These are phyloP conservation scores for Pachymerium ferrugineum DNA, from an alignment of 2,888 invertebrate genomes.

Conservation along the genomic window DNA sequence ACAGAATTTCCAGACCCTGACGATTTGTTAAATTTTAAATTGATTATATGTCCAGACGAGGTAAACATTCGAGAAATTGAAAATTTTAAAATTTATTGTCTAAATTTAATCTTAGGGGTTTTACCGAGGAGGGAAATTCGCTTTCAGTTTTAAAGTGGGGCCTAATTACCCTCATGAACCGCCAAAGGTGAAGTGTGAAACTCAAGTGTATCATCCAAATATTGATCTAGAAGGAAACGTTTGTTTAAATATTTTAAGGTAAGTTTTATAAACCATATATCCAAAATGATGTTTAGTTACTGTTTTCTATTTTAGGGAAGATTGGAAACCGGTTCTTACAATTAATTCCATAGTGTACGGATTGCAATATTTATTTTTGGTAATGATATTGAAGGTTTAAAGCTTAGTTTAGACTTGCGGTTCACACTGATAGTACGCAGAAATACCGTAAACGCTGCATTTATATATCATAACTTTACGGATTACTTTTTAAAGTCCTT, in stretches of 20 bases:
- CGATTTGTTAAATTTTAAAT: slow-evolving; percentile 90
- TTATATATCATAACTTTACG: no score
- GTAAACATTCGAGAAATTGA: slow-evolving; percentile 47
- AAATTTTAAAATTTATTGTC: neutral
- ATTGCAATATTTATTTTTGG: slow-evolving; percentile 92
- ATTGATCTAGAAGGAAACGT: slow-evolving; percentile 98
- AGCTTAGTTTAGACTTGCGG: no score
- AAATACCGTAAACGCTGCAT: no score
- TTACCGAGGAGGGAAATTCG: slow-evolving; percentile 87
- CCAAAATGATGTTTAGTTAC: neutral
- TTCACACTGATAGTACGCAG: no score
- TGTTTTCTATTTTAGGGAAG: slow-evolving; percentile 61
- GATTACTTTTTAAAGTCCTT: no score
- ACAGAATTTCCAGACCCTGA: slow-evolving; percentile 95
- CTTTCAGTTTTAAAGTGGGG: slow-evolving; percentile 95
- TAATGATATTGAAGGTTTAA: slow-evolving; percentile 51
- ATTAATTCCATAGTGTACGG: slow-evolving; percentile 97
- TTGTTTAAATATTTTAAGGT: slow-evolving; percentile 84
- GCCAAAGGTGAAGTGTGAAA: slow-evolving; percentile 97
- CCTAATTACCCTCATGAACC: slow-evolving; percentile 98
- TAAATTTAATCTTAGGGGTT: slow-evolving; percentile 60
- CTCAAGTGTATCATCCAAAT: slow-evolving; percentile 95
- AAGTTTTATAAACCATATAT: slow-evolving; percentile 32
- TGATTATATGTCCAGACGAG: slow-evolving; percentile 95
- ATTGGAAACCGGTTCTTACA: slow-evolving; percentile 98